Base-by-base conservation (phyloP, 2,888 invertebrate genomes). In the Folsomia manolachei region DNA sequence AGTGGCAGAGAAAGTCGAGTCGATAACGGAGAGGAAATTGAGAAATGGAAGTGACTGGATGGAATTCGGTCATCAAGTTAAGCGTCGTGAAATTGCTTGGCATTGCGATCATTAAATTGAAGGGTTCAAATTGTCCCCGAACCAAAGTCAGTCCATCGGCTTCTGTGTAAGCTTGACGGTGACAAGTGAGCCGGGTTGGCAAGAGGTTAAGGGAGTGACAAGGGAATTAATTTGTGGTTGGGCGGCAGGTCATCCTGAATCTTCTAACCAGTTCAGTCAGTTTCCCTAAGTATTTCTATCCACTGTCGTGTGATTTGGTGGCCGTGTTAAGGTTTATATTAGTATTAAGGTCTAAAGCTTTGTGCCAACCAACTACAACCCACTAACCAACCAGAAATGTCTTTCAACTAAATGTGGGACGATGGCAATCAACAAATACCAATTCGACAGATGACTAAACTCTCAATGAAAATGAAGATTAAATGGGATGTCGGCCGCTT, bases 221-320 rank as follows among this genome's bases (percentile, higher is more conserved):
- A 69, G 60, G 52, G 63, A 74, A 77, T 77, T 77, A 77, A 77
- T 77, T 75, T 72, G 70, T 71, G 77, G 56, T 26, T 14, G 27
- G 66, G 39, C 27, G 7, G 24, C 67, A 67, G 67, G 67, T 67
- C 67, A 67, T 67, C 67, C 26, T 24, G 39, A 64, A 39, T 39
- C 39, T 39, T 39, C 21, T 19, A 56, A 56, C n/a, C 7, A 56
- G 56, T 56, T 19, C 7, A 14, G 21, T 56, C 19, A 56, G 7
- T 4, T 7, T 4, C 19, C 21, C 56, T n/a, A n/a, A n/a, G n/a
- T n/a, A n/a, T n/a, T n/a, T n/a, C n/a, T n/a, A n/a, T n/a, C n/a
- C n/a, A n/a, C n/a, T n/a, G n/a, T n/a, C n/a, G n/a, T n/a, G n/a
- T n/a, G n/a, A n/a, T n/a, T n/a, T n/a, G n/a, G n/a, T n/a, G n/a